These are phyloP conservation scores for Tinea semifulvella DNA, from an alignment of 2,888 invertebrate species.

Conservation along the genomic window DNA sequence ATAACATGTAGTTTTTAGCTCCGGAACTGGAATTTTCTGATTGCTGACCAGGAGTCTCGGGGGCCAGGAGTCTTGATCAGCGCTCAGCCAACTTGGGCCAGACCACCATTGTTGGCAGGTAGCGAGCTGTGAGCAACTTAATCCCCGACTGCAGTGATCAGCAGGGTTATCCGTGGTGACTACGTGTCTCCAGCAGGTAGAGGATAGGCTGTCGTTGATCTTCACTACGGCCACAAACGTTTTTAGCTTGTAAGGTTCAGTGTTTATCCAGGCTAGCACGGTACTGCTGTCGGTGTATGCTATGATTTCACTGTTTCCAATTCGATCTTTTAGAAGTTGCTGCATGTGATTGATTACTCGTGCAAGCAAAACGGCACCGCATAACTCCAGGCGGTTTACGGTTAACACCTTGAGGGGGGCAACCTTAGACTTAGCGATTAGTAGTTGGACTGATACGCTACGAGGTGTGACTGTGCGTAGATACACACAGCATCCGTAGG, in stretches of 20 bases:
- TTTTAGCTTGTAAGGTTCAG: too few relatives aligned
- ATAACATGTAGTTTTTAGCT: not conserved
- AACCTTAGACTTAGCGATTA: too few relatives aligned
- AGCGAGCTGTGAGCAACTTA: not conserved
- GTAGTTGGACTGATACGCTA: not conserved
- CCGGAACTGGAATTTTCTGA: not conserved
- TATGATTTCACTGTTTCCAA: not conserved
- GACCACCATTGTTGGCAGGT: not conserved
- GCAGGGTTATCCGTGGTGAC: not conserved
- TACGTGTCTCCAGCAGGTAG: too few relatives aligned
- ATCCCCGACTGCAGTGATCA: too few relatives aligned
- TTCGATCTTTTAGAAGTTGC: not conserved
- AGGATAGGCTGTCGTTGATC: too few relatives aligned
- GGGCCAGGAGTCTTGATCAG: not conserved
- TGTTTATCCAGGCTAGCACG: conserved; percentile 3
- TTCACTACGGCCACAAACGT: too few relatives aligned
- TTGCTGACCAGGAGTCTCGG: not conserved
- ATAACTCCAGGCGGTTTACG: conserved; percentile 13
- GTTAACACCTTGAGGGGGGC: conserved; percentile 9
- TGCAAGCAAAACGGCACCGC: too few relatives aligned
- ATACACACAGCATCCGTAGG: conserved; percentile 14
- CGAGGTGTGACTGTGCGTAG: not conserved
- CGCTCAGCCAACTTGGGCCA: not conserved
- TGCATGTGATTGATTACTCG: not conserved
- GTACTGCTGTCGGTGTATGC: conserved; percentile 6